A percentile compares a stretch with the other conserved stretches of the same genome.
These are phyloP conservation scores for Drosophila hydei DNA, from an alignment of 1,140 invertebrate species.

Conservation along the genomic window DNA sequence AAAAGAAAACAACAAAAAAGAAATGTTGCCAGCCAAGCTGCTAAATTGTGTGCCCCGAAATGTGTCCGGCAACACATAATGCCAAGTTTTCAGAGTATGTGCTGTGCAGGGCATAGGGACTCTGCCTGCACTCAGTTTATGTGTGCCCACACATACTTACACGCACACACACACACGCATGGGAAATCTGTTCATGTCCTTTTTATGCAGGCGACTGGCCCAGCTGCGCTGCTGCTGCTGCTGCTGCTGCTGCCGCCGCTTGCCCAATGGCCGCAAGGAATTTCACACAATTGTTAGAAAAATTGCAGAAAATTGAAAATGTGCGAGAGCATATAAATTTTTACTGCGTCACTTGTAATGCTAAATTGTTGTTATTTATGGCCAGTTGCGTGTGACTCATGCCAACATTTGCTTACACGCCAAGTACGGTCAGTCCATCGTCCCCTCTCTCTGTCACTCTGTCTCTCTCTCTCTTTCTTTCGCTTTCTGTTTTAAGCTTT, in stretches of 20 bases:
- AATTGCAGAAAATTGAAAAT: constrained; percentile 81
- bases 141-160: constrained; percentile 12
- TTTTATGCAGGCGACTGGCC: constrained; percentile 44
- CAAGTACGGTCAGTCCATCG: neutral
- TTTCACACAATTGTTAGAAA: constrained; percentile 80
- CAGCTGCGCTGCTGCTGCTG: constrained; percentile 10
- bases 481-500: constrained; percentile 6
- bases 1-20: constrained; percentile 34
- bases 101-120: constrained; percentile 27
- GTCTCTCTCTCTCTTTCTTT: neutral
- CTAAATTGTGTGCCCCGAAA: constrained; percentile 80
- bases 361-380: constrained; percentile 82
- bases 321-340: constrained; percentile 80
- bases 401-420: constrained; percentile 19
- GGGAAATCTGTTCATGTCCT: constrained; percentile 68
- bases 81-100: constrained; percentile 45
- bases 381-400: constrained; percentile 27
- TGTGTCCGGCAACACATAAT: constrained; percentile 78
- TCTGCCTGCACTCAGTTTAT: constrained; percentile 35
- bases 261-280: constrained; percentile 72
- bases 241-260: neutral
- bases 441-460: neutral
- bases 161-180: constrained; percentile 17
- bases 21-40: constrained; percentile 67
- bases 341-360: constrained; percentile 81